These are phyloP conservation scores for Hyles euphorbiae DNA, from an alignment of 1,140 invertebrate genomes.

Conservation along the genomic window DNA sequence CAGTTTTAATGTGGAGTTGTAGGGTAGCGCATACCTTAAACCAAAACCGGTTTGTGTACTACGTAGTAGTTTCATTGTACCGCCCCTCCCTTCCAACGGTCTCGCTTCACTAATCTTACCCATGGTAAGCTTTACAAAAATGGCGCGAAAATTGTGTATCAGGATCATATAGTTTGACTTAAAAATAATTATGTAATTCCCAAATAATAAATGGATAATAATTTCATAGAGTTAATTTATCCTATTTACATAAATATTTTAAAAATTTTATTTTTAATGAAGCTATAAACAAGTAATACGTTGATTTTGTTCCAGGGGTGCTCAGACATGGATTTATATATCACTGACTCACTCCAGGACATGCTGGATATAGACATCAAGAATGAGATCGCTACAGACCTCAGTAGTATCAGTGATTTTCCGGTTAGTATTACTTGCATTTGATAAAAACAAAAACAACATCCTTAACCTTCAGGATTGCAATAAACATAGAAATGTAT, in stretches of 20 bases:
- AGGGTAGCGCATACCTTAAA: slow-evolving; percentile 57
- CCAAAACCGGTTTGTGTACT: slow-evolving; percentile 65
- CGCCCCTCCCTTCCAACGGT: slow-evolving; percentile 37
- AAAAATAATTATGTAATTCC: no score
- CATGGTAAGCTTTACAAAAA: slow-evolving; percentile 23
- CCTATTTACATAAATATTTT: no score
- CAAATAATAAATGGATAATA: no score
- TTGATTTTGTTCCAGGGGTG: slow-evolving; percentile 64
- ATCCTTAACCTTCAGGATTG: no score
- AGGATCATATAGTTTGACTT: no score
- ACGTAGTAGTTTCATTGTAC: slow-evolving; percentile 53
- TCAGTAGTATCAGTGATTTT: slow-evolving; percentile 80
- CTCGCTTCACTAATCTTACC: slow-evolving; percentile 26
- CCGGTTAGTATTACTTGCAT: slow-evolving; percentile 52
- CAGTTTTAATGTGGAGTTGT: slow-evolving; percentile 38
- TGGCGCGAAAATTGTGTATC: slow-evolving; percentile 32
- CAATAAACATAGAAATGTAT: no score
- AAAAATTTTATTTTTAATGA: no score
- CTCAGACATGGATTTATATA: slow-evolving; percentile 78
- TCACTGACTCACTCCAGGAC: slow-evolving; percentile 82
- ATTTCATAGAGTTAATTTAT: no score
- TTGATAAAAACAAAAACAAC: no score
- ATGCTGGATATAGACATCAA: slow-evolving; percentile 91
- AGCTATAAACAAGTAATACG: no score
- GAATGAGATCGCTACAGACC: slow-evolving; percentile 85